Conservation (phyloP, 2,888 invertebrate species). For the Neuroscelio doddi region DNA sequence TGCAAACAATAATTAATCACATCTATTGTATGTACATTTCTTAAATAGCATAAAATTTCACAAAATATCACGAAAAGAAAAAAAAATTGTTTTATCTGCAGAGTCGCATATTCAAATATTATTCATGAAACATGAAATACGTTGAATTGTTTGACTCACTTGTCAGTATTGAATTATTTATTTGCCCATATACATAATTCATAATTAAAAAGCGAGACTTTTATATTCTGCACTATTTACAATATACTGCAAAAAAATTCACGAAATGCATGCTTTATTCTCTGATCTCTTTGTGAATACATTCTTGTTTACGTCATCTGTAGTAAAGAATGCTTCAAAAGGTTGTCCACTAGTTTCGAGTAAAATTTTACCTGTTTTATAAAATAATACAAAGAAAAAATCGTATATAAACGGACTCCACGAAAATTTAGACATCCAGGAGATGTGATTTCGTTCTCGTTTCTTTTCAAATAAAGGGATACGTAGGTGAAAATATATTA, state of each 20-base stretch:
- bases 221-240: neutral
- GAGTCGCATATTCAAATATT: too few species aligned
- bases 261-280: neutral
- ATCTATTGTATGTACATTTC: too few species aligned
- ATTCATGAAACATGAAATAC: too few species aligned
- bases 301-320: neutral
- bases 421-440: conserved; percentile 23
- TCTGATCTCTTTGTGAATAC: neutral
- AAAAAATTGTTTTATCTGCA: too few species aligned
- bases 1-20: too few species aligned
- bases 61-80: too few species aligned
- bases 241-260: neutral
- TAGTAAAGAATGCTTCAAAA: neutral
- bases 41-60: too few species aligned
- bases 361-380: too few species aligned
- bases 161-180: too few species aligned
- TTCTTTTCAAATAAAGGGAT: conserved; percentile 38
- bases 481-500: conserved; percentile 40
- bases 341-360: conserved; percentile 2
- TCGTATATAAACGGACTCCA: conserved; percentile 9
- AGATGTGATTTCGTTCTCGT: conserved; percentile 28
- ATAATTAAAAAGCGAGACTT: neutral
- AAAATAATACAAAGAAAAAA: conserved; percentile 1
- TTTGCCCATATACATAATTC: neutral
- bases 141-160: too few species aligned